phyloP scores from a whole-genome alignment of 2,888 invertebrate species.

The Cantharis flavilabris region DNA sequence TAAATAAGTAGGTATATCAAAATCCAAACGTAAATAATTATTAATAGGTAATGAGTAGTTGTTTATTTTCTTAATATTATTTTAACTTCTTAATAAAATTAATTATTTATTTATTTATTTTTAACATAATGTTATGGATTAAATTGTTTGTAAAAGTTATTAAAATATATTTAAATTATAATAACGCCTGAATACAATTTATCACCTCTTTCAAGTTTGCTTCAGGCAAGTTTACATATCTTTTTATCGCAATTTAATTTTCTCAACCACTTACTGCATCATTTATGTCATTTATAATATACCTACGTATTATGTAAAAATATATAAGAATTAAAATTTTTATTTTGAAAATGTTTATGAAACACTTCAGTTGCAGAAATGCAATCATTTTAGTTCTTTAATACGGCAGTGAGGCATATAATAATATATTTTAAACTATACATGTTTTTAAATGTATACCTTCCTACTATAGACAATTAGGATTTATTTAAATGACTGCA shows the following conservation, averaged over 20 bases:
- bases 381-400: neutral
- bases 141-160: too few species aligned
- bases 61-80: too few species aligned
- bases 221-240: neutral
- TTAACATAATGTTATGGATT: too few species aligned
- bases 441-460: neutral
- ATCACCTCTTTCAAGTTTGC: neutral
- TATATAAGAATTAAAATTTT: neutral
- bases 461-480: neutral
- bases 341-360: neutral
- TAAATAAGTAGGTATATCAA: too few species aligned
- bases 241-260: neutral
- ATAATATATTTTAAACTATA: too few species aligned
- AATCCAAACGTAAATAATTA: too few species aligned
- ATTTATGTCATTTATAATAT: neutral
- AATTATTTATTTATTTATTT: too few species aligned
- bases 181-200: neutral
- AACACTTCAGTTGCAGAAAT: neutral
- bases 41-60: too few species aligned
- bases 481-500: too few species aligned
- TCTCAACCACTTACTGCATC: neutral
- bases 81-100: too few species aligned
- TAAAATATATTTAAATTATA: neutral
- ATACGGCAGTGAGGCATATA: neutral
- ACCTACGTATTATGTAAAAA: neutral